Conservation (phyloP, 2,888 invertebrate species). For the Idaea biselata region DNA sequence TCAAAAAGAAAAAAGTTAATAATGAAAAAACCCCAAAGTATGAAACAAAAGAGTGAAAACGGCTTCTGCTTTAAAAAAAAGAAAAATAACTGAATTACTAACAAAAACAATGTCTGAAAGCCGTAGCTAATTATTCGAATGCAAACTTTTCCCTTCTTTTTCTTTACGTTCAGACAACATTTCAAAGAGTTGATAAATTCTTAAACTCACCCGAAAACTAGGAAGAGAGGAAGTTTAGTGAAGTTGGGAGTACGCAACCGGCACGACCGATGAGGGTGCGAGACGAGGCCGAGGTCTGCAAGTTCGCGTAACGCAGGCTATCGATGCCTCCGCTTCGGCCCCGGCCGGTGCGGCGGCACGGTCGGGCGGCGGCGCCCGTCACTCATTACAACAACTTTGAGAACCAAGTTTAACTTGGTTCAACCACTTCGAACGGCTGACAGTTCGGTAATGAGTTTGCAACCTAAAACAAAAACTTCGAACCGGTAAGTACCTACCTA, state of each 20-base stretch:
- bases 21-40: not conserved
- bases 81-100: not conserved
- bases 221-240: not conserved
- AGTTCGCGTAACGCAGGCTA: constrained; percentile 17
- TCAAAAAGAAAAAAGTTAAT: not conserved
- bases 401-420: constrained; percentile 33
- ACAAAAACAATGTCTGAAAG: not conserved
- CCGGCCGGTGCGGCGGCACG: constrained; percentile 36
- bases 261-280: not conserved
- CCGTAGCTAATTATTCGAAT: not conserved
- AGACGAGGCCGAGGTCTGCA: constrained; percentile 5
- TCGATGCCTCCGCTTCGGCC: constrained; percentile 5
- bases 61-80: not conserved
- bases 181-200: not conserved
- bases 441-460: constrained; percentile 64
- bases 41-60: not conserved
- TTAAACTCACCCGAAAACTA: constrained; percentile 1
- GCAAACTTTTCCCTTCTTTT: not conserved
- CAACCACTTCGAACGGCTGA: constrained; percentile 50
- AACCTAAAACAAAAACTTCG: constrained; percentile 46
- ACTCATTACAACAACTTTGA: constrained; percentile 54
- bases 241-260: not conserved
- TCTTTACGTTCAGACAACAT: not conserved
- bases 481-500: not conserved
- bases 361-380: constrained; percentile 36